These are phyloP conservation scores for Cepphus grylle DNA, from an alignment of 2,113 vertebrate species.

Conservation along the genomic window DNA sequence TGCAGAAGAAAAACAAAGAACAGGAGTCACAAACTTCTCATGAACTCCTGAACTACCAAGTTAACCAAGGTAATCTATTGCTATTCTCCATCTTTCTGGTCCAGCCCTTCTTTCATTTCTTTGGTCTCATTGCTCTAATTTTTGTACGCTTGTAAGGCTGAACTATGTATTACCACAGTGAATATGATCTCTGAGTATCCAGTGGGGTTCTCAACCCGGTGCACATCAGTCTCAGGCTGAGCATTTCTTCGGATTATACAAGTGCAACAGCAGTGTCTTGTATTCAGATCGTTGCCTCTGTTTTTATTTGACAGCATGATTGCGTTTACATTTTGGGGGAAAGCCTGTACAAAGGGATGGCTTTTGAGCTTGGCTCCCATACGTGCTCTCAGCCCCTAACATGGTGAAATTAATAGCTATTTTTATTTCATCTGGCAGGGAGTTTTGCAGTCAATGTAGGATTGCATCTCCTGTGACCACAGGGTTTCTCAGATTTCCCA, in stretches of 20 bases:
- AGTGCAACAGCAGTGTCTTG: not conserved
- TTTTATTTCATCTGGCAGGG: slow-evolving; percentile 52
- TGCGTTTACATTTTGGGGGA: not conserved
- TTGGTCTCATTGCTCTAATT: not conserved
- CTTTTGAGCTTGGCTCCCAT: not conserved
- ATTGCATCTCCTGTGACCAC: slow-evolving; percentile 27
- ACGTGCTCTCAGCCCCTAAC: not conserved
- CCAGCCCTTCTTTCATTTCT: not conserved
- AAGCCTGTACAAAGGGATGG: not conserved
- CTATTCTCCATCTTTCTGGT: not conserved
- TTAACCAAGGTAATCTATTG: slow-evolving; percentile 32
- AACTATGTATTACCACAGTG: not conserved
- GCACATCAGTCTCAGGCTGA: not conserved
- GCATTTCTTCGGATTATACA: not conserved
- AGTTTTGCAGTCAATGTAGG: slow-evolving; percentile 22
- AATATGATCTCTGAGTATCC: not conserved
- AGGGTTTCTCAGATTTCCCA: slow-evolving; percentile 41
- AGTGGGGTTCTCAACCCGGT: not conserved
- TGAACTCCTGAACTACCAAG: slow-evolving; percentile 49
- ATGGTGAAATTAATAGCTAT: slow-evolving; percentile 30
- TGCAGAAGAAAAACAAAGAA: slow-evolving; percentile 43
- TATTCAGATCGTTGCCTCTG: not conserved
- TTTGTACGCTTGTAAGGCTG: not conserved
- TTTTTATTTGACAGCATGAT: slow-evolving; percentile 21
- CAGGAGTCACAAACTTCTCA: slow-evolving; percentile 32